These are phyloP conservation scores for Macrophya alboannulata DNA, from an alignment of 2,888 invertebrate species.

Conservation along the genomic window DNA sequence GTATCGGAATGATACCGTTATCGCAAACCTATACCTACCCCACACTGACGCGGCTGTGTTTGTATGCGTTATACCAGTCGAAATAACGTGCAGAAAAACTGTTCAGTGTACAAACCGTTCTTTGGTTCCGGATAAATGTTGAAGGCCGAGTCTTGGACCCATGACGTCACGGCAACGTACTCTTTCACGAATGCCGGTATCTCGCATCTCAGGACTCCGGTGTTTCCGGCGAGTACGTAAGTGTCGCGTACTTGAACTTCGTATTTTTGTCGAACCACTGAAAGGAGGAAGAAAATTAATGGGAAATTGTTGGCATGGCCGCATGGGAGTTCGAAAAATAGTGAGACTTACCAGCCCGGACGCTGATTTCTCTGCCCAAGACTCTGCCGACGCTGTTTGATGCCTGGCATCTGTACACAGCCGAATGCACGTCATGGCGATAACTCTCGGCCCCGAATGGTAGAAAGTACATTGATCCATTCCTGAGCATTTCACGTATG, in stretches of 20 bases:
- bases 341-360: conserved; percentile 91
- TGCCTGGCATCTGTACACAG: conserved; percentile 87
- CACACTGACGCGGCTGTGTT: too few relatives aligned
- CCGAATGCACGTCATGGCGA: conserved; percentile 92
- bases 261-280: conserved; percentile 93
- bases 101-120: conserved; percentile 81
- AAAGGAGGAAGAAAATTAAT: conserved; percentile 70
- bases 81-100: neutral
- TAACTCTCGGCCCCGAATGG: conserved; percentile 92
- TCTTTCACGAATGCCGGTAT: conserved; percentile 94
- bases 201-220: conserved; percentile 94
- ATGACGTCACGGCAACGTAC: conserved; percentile 93
- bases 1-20: conserved; percentile 46
- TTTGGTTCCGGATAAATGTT: conserved; percentile 90
- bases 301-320: too few relatives aligned
- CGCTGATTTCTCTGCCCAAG: conserved; percentile 92
- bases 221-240: conserved; percentile 95
- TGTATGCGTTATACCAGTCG: neutral
- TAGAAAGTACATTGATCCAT: conserved; percentile 93
- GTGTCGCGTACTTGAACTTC: conserved; percentile 95
- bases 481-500: conserved; percentile 88
- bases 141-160: conserved; percentile 92
- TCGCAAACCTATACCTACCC: neutral
- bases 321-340: too few relatives aligned
- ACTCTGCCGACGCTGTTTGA: conserved; percentile 88